Evolutionary conservation across 30 jellyfish, hydroid and myxozoan genomes (phyloP), one percentile per base, ranked within the genome.

Genomic region (Aurelia aurita): DNA sequence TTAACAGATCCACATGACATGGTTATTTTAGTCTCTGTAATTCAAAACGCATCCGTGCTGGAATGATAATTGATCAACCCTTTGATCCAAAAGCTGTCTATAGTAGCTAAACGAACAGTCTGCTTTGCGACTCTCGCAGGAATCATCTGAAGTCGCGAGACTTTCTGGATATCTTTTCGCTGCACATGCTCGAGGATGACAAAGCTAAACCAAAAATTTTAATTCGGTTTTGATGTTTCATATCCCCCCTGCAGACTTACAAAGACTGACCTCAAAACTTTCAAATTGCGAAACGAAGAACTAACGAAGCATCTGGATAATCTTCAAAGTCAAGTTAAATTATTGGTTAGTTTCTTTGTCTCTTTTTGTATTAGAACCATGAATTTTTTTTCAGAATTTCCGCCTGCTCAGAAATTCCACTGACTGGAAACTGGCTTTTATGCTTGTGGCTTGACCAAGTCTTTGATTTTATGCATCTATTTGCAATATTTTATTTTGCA

Each of bases 191-290:
- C n/a, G 3, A 10, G n/a, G 21, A 3, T 28, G 12, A 74, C 19
- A n/a, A n/a, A 74, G 20, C 67, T 3, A 18, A 45, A 8, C 2
- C n/a, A 45, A 54, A 28, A n/a, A 39, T 39, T 39, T 6, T 39
- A 4, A 5, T 39, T 39, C 9, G 51, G 9, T 9, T 39, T 53
- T 28, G 3, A 20, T 14, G 16, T 57, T 14, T 79, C 23, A 20
- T 60, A 16, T 21, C 79, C 54, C 35, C 26, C 45, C 18, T 34
- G n/a, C 51, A 92, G 98, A 65, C 92, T 79, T 29, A 20, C 86
- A 3, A 80, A 69, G 45, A 73, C 89, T 22, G 97, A 92, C 61
- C 55, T 86, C 61, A 92, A 82, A 57, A 92, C 98, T 3, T 79
- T 44, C 58, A 92, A 87, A 58, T 65, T 80, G 34, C 63, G 87